Conservation (phyloP, 1,140 invertebrate species). For the Plutomurus gul region DNA sequence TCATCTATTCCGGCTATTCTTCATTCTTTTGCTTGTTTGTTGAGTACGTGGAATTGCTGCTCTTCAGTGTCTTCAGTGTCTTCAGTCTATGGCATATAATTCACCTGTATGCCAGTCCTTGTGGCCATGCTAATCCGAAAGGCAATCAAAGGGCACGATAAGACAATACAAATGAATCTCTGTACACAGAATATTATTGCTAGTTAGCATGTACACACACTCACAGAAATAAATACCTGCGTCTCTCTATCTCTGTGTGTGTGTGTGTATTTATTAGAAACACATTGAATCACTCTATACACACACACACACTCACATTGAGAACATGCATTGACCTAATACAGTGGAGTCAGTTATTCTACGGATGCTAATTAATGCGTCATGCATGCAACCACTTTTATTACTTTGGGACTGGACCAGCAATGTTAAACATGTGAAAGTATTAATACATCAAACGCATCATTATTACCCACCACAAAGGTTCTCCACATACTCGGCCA, state of each 20-base stretch:
- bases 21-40: slow-evolving; percentile 9
- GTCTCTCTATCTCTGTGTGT: no score
- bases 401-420: neutral
- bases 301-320: no score
- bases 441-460: slow-evolving; percentile 25
- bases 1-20: slow-evolving; percentile 19
- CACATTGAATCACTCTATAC: no score
- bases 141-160: no score
- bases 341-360: neutral
- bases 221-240: no score
- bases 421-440: neutral
- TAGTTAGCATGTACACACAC: neutral
- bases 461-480: slow-evolving; percentile 14
- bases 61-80: neutral
- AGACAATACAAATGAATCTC: neutral
- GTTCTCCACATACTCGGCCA: no score
- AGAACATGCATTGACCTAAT: neutral
- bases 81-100: neutral
- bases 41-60: no score
- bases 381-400: slow-evolving; percentile 21
- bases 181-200: no score
- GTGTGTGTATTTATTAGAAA: no score
- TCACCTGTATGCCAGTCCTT: no score
- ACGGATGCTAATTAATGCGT: slow-evolving; percentile 9
- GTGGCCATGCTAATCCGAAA: no score